Evolutionary conservation across 1,140 invertebrate species (phyloP).

Genomic region (Centruroides vittatus): DNA sequence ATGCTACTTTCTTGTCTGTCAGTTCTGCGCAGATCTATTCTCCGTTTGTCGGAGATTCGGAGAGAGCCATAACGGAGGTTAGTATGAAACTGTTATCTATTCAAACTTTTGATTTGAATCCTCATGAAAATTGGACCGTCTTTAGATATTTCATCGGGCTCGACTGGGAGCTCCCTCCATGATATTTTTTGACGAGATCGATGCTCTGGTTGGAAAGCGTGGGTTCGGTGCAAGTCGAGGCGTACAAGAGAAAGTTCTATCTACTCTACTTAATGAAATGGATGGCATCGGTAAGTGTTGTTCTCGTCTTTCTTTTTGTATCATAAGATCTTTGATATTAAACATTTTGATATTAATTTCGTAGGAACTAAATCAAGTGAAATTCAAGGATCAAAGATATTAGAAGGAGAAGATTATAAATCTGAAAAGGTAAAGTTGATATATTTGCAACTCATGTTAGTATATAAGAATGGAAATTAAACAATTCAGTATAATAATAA

Average conservation of each 20-base stretch:
- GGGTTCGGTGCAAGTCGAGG: conserved; percentile 26
- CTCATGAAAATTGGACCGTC: neutral
- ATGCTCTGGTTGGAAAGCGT: conserved; percentile 42
- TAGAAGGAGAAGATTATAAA: too few species aligned
- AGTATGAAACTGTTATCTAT: neutral
- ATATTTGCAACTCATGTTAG: too few species aligned
- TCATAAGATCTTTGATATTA: too few species aligned
- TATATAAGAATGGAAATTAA: too few species aligned
- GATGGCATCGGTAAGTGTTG: conserved; percentile 41
- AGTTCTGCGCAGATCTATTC: conserved; percentile 51
- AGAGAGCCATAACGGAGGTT: conserved; percentile 39
- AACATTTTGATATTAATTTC: too few species aligned
- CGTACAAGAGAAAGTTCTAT: conserved; percentile 43
- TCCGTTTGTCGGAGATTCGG: conserved; percentile 48
- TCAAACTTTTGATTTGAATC: neutral
- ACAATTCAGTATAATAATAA: too few species aligned
- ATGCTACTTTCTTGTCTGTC: conserved; percentile 43
- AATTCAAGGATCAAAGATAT: too few species aligned
- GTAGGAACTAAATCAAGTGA: too few species aligned
- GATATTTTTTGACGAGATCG: conserved; percentile 63
- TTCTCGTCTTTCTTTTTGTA: neutral
- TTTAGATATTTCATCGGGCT: conserved; percentile 46
- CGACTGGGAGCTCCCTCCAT: conserved; percentile 47
- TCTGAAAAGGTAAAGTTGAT: too few species aligned
- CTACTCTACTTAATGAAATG: conserved; percentile 48